Evolutionary conservation across 2,113 vertebrate genomes (phyloP), one percentile per base, ranked within the genome.

Genomic region (Gasterosteus aculeatus): DNA sequence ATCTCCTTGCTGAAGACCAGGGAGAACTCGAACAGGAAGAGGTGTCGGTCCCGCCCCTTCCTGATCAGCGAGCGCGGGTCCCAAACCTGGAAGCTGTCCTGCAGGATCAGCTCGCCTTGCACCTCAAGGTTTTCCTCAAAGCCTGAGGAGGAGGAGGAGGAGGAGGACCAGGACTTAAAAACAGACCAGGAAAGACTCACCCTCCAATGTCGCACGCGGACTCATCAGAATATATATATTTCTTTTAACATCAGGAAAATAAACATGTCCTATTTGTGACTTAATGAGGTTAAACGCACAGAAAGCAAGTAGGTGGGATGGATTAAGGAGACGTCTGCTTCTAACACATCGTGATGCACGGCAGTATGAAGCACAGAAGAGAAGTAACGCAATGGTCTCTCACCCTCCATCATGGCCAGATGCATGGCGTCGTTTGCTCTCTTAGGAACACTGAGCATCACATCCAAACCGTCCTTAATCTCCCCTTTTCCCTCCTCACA

Each of bases 51-150:
- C 56, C 98, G 94, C 33, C 97, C 98, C 79, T 99, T 99, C 71
- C 98, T 95, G 92, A 99, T 99, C 77, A 99, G 96, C 2, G 98
- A 98, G 81, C 98, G 98, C 29, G 98, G 97, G 84, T 99, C 98
- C 98, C 98, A 99, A n/a, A 99, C 98, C 95, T 99, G 98, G 92
- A 99, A 99, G 61, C 97, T 96, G 91, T 99, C 98, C 92, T 99
- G 98, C 51, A 99, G 95, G 81, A 99, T 97, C 75, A 99, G 94
- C 87, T 99, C 98, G 10, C 98, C 98, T 86, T 99, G 98, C 60
- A 98, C 97, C 0, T 97, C 98, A 88, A 98, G 91, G 90, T 98
- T 99, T 90, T 97, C 97, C 91, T 99, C 98, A 80, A 99, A 99
- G 39, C 98, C 98, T 99, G 70, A 19, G 39, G 67, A 19, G 35